These are phyloP conservation scores for Drosophila anomelani DNA, from an alignment of 2,888 invertebrate genomes.

Conservation along the genomic window DNA sequence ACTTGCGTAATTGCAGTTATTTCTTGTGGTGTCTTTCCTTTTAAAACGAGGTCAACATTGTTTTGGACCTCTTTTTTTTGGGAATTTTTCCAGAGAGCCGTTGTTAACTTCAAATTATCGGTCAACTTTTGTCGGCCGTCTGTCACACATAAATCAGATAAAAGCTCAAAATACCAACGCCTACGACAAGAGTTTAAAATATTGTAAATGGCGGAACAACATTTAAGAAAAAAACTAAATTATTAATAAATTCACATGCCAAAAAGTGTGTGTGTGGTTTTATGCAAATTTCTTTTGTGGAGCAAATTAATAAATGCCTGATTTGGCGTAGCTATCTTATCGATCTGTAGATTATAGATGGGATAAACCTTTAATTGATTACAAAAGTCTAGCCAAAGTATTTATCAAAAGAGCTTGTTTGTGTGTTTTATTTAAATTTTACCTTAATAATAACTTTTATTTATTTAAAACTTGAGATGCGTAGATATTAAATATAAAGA, in stretches of 20 bases:
- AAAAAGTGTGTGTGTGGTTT: constrained; percentile 16
- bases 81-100: constrained; percentile 46
- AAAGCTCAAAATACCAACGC: constrained; percentile 34
- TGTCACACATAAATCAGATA: constrained; percentile 78
- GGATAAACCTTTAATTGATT: constrained; percentile 17
- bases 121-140: constrained; percentile 77
- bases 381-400: constrained; percentile 10
- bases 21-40: constrained; percentile 20
- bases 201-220: constrained; percentile 46
- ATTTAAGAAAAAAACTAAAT: constrained; percentile 13
- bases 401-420: background rate
- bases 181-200: constrained; percentile 29
- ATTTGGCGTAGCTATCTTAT: constrained; percentile 13
- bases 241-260: constrained; percentile 19
- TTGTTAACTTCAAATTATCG: constrained; percentile 77
- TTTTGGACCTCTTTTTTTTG: constrained; percentile 61
- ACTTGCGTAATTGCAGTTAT: constrained; percentile 74
- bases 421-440: background rate
- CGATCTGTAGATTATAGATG: constrained; percentile 12
- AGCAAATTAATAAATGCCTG: constrained; percentile 10
- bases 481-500: no score
- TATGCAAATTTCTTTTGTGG: constrained; percentile 11
- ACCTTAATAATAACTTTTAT: background rate
- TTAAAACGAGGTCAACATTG: constrained; percentile 69
- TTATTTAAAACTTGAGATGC: background rate